A percentile compares a stretch with the other conserved stretches of the same genome.
phyloP scores from a whole-genome alignment of 2,113 vertebrate species.

The Daboia siamensis region DNA sequence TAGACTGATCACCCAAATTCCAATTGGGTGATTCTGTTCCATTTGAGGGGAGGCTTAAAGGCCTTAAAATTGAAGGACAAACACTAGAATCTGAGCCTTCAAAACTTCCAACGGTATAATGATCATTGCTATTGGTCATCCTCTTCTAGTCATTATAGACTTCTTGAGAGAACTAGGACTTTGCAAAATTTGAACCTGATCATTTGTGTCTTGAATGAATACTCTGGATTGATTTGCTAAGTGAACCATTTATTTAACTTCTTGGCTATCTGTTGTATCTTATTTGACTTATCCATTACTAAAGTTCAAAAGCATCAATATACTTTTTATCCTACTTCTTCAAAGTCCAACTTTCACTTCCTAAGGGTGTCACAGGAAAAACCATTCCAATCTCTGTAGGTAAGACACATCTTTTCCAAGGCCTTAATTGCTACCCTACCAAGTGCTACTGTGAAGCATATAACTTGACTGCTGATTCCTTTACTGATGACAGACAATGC shows the following conservation, averaged over 20 bases:
- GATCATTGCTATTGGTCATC: neutral
- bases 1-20: neutral
- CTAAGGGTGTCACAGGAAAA: neutral
- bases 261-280: neutral
- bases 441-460: neutral
- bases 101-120: neutral
- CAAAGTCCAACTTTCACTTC: neutral
- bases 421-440: neutral
- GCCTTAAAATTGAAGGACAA: neutral
- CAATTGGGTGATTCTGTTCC: neutral
- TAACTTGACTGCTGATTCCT: neutral
- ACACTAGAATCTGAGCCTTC: neutral
- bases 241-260: neutral
- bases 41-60: neutral
- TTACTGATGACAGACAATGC: neutral
- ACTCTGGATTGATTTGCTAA: neutral
- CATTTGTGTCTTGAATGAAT: neutral
- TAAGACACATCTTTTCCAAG: neutral
- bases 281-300: neutral
- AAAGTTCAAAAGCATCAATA: neutral
- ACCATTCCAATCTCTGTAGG: neutral
- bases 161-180: neutral
- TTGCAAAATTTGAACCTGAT: neutral
- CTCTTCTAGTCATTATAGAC: neutral
- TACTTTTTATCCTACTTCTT: neutral